Evolutionary conservation across 2,888 invertebrate genomes (phyloP).

Genomic region (Dolomedes plantarius): DNA sequence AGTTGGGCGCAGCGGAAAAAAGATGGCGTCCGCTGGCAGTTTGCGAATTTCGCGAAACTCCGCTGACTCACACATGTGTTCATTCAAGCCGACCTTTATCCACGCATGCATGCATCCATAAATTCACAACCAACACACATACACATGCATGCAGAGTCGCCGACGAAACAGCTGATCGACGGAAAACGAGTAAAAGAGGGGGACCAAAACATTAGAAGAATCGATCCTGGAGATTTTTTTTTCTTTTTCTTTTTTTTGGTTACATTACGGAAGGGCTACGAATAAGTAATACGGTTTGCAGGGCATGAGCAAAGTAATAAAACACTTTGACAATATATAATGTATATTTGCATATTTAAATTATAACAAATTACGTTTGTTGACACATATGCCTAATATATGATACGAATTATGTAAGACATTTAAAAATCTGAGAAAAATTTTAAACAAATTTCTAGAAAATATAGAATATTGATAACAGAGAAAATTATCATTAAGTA

Average conservation of each 20-base stretch:
- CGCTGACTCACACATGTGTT: slow-evolving; percentile 49
- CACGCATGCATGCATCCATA: slow-evolving; percentile 69
- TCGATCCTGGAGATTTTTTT: slow-evolving; percentile 23
- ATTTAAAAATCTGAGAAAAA: too few relatives aligned
- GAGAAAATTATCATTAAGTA: too few relatives aligned
- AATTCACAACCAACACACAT: slow-evolving; percentile 66
- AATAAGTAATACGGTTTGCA: too few relatives aligned
- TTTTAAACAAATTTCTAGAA: too few relatives aligned
- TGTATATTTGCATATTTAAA: too few relatives aligned
- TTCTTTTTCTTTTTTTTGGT: not conserved
- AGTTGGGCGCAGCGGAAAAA: slow-evolving; percentile 8
- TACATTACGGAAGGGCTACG: too few relatives aligned
- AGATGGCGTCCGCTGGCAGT: slow-evolving; percentile 43
- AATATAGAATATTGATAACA: too few relatives aligned
- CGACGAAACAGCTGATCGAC: slow-evolving; percentile 67
- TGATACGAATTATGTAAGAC: too few relatives aligned
- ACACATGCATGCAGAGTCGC: slow-evolving; percentile 40
- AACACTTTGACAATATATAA: too few relatives aligned
- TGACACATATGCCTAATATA: too few relatives aligned
- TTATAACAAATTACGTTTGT: too few relatives aligned
- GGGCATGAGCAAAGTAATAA: too few relatives aligned
- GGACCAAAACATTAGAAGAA: slow-evolving; percentile 44
- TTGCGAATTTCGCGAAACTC: slow-evolving; percentile 20
- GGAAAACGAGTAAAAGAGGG: slow-evolving; percentile 41
- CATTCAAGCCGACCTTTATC: slow-evolving; percentile 67